Evolutionary conservation across 2,113 vertebrate genomes (phyloP).

Genomic region (Triplophysa tibetana): DNA sequence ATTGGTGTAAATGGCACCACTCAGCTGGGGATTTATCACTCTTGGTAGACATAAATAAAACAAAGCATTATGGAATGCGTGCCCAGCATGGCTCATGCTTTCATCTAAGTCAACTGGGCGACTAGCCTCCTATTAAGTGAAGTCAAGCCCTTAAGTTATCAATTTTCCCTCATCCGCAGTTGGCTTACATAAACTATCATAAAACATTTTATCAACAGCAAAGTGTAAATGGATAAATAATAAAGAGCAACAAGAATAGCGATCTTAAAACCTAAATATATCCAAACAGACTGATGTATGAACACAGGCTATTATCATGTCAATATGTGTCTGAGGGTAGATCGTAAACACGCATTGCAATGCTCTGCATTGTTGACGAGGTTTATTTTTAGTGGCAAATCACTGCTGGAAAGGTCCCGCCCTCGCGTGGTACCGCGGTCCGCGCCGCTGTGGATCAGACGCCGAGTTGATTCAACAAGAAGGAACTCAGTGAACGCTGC

Average conservation of each 20-base stretch:
- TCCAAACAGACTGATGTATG: background rate
- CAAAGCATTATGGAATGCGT: constrained; percentile 48
- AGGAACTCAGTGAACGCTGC: constrained; percentile 35
- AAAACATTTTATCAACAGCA: background rate
- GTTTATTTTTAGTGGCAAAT: constrained; percentile 36
- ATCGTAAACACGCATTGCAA: background rate
- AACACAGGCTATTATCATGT: background rate
- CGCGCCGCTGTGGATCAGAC: background rate
- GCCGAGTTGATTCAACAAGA: constrained; percentile 38
- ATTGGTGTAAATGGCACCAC: constrained; percentile 71
- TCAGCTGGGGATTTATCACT: constrained; percentile 68
- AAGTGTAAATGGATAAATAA: background rate
- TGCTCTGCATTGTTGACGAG: background rate
- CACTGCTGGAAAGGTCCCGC: constrained; percentile 9
- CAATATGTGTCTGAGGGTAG: background rate
- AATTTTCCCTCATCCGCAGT: background rate
- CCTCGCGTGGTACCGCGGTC: constrained; percentile 6
- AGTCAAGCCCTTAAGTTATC: background rate
- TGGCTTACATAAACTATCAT: background rate
- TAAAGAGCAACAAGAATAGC: no score
- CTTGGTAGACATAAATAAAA: constrained; percentile 70
- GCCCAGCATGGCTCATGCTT: constrained; percentile 63
- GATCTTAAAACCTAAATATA: no score
- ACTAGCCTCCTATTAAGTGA: constrained; percentile 1
- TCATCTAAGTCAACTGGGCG: constrained; percentile 63